Base-by-base conservation (phyloP, 1,140 invertebrate genomes). In the Brachionus koreanus region DNA sequence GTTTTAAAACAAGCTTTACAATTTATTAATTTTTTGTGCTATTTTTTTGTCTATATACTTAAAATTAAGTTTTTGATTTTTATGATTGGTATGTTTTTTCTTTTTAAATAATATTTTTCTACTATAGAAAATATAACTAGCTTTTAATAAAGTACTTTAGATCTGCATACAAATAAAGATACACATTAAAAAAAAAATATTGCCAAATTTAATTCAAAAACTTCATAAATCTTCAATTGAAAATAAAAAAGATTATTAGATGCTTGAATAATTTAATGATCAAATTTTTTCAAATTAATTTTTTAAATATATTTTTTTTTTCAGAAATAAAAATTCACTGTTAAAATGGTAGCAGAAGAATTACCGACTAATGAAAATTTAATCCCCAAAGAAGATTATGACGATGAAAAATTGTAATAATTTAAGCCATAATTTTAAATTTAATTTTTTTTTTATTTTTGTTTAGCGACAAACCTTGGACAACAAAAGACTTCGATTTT, bases 401-500 rank as follows among this genome's bases (percentile, higher is more conserved):
- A 74, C 3, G 42, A 49, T 9, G 69, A 74, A 29, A 74, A 74
- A 74, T 74, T 74, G 69, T 74, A 74, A 74, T 19, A 46, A 35
- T 46, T 9, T 12, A 13, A 9, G 10, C 0, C 5, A 25, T 42
- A 25, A 0, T 25, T 74, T 74, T 46, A 13, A 25, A n/a, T 13
- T 13, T 46, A 25, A 23, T 3, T 43, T 74, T 74, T n/a, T n/a
- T n/a, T n/a, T n/a, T n/a, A n/a, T n/a, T n/a, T 9, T 42, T 16
- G 4, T 19, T 35, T 16, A 74, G 69, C n/a, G 23, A 74, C 23
- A 79, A 25, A 19, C 16, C 35, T 65, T 82, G 57, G 57, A 82
- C 57, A 19, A 52, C 98, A n/a, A 90, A 91, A 37, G 93, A 98
- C 89, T 99, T 99, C 90, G 96, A 98, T 85, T 94, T 98, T 86